Conservation (phyloP, 2,113 vertebrate species). For the Struthidea cinerea region DNA sequence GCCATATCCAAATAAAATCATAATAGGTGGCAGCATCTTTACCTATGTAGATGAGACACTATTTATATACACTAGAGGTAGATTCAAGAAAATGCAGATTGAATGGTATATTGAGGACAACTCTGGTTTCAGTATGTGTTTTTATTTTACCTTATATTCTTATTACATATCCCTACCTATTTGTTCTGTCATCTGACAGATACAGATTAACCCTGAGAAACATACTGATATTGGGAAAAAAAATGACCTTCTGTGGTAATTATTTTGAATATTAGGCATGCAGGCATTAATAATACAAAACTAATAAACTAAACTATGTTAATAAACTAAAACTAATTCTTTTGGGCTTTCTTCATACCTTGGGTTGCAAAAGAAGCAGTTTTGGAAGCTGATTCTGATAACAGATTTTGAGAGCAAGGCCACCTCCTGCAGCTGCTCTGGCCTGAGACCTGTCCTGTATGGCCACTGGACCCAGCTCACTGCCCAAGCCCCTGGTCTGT, state of each 20-base stretch:
- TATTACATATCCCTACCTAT: neutral
- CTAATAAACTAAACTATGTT: too few species aligned
- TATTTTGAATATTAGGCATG: neutral
- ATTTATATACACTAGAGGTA: neutral
- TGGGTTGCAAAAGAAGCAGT: neutral
- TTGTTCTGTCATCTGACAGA: neutral
- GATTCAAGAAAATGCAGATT: neutral
- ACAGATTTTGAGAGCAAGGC: neutral
- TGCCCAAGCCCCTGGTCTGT: neutral
- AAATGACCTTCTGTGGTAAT: neutral
- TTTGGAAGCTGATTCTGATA: neutral
- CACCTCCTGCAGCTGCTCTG: fast-evolving
- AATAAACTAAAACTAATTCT: too few species aligned
- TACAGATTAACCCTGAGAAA: neutral
- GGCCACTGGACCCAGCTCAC: neutral
- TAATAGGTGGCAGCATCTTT: neutral
- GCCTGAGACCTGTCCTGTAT: neutral
- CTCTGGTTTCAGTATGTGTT: neutral
- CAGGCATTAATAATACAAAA: neutral
- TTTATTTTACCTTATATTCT: neutral
- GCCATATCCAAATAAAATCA: neutral
- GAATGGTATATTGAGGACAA: neutral
- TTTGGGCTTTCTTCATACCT: neutral
- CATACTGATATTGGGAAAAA: neutral
- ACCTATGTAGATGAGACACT: neutral